Conservation (phyloP, 2,888 invertebrate species). For the Physocephala rufipes region DNA sequence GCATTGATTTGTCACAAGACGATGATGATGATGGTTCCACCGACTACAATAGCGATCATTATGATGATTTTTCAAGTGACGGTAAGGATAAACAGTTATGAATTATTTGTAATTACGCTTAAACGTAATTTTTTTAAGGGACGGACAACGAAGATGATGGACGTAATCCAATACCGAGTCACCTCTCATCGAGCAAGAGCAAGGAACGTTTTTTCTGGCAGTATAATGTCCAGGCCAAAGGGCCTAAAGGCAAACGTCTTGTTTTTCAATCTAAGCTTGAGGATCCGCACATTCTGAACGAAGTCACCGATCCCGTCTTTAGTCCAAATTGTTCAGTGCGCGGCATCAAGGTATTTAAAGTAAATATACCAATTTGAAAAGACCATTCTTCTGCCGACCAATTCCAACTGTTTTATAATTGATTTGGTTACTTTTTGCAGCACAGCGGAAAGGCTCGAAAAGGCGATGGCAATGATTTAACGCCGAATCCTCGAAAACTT, state of each 20-base stretch:
- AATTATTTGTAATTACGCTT: not conserved
- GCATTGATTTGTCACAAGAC: conserved; percentile 77
- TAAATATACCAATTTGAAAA: conserved; percentile 47
- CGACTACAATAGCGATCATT: conserved; percentile 86
- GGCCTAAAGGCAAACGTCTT: conserved; percentile 92
- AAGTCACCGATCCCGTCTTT: conserved; percentile 95
- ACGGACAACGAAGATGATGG: conserved; percentile 63
- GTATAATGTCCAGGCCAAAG: conserved; percentile 98
- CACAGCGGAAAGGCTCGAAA: conserved; percentile 89
- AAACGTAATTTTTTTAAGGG: conserved; percentile 37
- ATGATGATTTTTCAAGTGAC: conserved; percentile 87
- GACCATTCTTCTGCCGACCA: not conserved
- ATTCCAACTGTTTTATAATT: too few species aligned
- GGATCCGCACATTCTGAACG: conserved; percentile 91
- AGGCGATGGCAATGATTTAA: conserved; percentile 97
- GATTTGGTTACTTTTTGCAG: conserved; percentile 47
- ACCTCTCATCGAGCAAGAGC: conserved; percentile 67
- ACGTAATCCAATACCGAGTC: conserved; percentile 56
- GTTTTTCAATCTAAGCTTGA: conserved; percentile 85
- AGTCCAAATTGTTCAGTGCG: conserved; percentile 90
- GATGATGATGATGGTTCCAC: conserved; percentile 85
- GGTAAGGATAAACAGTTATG: conserved; percentile 62
- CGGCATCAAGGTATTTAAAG: conserved; percentile 80
- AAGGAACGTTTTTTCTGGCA: conserved; percentile 96
- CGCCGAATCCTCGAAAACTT: conserved; percentile 92